Conservation (phyloP, 1,140 invertebrate genomes). For the Sipha flava region DNA sequence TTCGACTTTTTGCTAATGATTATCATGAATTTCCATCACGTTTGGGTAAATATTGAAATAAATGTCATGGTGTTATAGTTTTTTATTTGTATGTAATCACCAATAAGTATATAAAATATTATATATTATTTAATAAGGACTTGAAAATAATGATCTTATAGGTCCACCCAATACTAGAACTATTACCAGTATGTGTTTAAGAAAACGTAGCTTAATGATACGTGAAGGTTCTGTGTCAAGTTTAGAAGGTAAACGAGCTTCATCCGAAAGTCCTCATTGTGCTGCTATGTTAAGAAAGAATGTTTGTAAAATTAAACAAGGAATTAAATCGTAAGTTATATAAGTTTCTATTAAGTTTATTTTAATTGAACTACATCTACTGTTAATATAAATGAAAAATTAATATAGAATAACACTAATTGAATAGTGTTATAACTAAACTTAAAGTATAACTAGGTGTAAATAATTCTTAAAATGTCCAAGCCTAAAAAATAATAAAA, state of each 20-base stretch:
- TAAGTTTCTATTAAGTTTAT: not conserved
- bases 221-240: conserved; percentile 25
- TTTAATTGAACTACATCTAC: too few relatives aligned
- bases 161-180: conserved; percentile 18
- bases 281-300: conserved; percentile 76
- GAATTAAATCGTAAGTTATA: conserved; percentile 64
- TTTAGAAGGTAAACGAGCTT: conserved; percentile 43
- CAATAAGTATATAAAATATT: too few relatives aligned
- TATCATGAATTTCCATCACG: conserved; percentile 24
- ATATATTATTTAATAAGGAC: too few relatives aligned
- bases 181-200: conserved; percentile 28
- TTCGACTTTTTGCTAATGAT: conserved; percentile 68
- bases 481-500: too few relatives aligned
- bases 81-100: too few relatives aligned
- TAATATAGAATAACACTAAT: too few relatives aligned
- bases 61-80: not conserved
- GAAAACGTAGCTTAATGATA: conserved; percentile 27
- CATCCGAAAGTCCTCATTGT: conserved; percentile 52
- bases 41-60: not conserved
- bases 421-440: too few relatives aligned
- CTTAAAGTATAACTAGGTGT: too few relatives aligned
- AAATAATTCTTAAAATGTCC: too few relatives aligned
- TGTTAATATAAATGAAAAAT: too few relatives aligned
- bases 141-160: not conserved
- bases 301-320: conserved; percentile 76